A percentile compares a stretch with the other conserved stretches of the same genome.
phyloP scores from a whole-genome alignment of 1,140 invertebrate genomes.

The Batillaria attramentaria region DNA sequence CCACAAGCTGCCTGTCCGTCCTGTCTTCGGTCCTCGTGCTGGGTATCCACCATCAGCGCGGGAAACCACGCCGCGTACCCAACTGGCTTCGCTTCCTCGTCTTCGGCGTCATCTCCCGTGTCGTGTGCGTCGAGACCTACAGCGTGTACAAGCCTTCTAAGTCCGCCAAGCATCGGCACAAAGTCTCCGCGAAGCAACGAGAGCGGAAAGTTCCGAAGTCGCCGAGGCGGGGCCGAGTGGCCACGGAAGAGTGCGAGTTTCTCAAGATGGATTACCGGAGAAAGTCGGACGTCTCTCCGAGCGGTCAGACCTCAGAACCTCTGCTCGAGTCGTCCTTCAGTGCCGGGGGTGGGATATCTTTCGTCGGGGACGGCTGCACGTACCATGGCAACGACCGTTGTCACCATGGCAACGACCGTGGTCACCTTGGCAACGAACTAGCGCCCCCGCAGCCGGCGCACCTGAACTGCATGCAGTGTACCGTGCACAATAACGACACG shows the following conservation, averaged over 20 bases:
- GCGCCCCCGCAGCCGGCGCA: background rate
- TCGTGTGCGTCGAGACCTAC: slow-evolving; percentile 37
- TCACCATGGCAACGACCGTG: background rate
- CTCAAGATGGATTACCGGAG: slow-evolving; percentile 35
- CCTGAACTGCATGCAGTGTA: background rate
- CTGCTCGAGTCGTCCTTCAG: background rate
- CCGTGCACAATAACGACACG: slow-evolving; percentile 19
- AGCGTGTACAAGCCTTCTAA: slow-evolving; percentile 25
- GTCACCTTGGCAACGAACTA: no score
- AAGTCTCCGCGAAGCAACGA: background rate
- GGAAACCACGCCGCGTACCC: slow-evolving; percentile 49
- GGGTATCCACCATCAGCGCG: slow-evolving; percentile 64
- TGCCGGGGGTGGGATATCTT: background rate
- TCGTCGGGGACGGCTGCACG: background rate
- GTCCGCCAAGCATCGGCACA: background rate
- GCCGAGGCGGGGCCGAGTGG: slow-evolving; percentile 34
- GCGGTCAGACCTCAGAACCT: background rate
- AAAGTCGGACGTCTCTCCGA: no score
- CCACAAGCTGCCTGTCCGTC: slow-evolving; percentile 63
- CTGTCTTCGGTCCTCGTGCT: slow-evolving; percentile 62
- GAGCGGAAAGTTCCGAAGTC: slow-evolving; percentile 11
- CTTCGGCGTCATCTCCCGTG: slow-evolving; percentile 42
- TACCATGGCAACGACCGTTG: background rate
- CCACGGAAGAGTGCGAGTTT: slow-evolving; percentile 45
- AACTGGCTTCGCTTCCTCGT: slow-evolving; percentile 36